These are phyloP conservation scores for Nudaria mundana DNA, from an alignment of 2,888 invertebrate genomes.

Conservation along the genomic window DNA sequence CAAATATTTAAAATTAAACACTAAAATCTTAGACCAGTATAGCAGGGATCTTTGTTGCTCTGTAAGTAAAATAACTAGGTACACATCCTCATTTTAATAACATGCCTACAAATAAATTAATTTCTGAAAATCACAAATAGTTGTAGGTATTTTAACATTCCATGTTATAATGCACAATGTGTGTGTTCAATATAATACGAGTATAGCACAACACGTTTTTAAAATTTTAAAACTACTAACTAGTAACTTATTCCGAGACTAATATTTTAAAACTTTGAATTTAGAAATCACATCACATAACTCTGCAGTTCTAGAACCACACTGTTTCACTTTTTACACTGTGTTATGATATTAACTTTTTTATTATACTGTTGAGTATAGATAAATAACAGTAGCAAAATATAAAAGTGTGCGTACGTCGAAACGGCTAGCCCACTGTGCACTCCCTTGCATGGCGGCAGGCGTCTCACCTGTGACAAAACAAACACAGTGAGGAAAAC, in stretches of 20 bases:
- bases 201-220: constrained; percentile 27
- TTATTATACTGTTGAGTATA: constrained; percentile 31
- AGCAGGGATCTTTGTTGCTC: too few species aligned
- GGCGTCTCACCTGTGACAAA: constrained; percentile 88
- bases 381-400: constrained; percentile 38
- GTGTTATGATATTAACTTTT: constrained; percentile 3
- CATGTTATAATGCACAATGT: too few species aligned
- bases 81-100: too few species aligned
- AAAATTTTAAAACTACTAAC: constrained; percentile 6
- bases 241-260: too few species aligned
- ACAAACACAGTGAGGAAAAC: constrained; percentile 14
- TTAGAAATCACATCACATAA: constrained; percentile 11
- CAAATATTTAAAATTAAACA: too few species aligned
- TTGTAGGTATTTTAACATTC: too few species aligned
- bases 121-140: too few species aligned
- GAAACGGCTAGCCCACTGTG: constrained; percentile 61
- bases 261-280: constrained; percentile 2
- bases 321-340: too few species aligned
- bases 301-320: too few species aligned
- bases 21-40: too few species aligned
- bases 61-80: too few species aligned
- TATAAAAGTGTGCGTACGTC: constrained; percentile 44
- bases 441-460: constrained; percentile 91
- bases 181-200: constrained; percentile 33
- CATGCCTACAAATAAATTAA: too few species aligned